Evolutionary conservation across 2,797 vertebrate species (phyloP).

Genomic region (Hippocampus kuda): DNA sequence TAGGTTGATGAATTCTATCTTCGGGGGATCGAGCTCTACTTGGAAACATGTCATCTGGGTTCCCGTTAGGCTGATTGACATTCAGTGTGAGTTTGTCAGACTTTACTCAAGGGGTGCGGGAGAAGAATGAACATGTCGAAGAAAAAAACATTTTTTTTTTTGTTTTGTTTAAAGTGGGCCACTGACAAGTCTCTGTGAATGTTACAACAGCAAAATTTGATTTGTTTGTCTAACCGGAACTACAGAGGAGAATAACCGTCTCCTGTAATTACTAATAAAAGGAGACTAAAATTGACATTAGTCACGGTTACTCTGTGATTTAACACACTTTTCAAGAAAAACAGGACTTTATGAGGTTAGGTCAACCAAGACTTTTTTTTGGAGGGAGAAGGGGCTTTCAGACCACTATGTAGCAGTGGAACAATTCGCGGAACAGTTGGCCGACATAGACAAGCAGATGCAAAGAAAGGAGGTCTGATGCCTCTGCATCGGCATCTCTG

Average conservation of each 20-base stretch:
- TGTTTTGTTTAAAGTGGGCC: conserved; percentile 40
- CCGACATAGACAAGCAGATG: no score
- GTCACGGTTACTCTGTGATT: no score
- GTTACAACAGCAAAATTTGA: background rate
- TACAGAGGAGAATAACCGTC: background rate
- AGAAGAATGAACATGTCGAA: conserved; percentile 25
- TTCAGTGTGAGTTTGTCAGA: conserved; percentile 19
- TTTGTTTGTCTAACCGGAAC: background rate
- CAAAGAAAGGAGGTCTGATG: no score
- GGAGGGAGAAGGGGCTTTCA: no score
- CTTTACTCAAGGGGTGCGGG: conserved; percentile 19
- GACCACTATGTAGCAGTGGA: no score
- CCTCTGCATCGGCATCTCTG: no score
- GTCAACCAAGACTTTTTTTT: no score
- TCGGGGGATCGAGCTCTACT: conserved; percentile 21
- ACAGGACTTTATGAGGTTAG: no score
- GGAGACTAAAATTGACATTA: background rate
- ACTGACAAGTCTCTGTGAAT: conserved; percentile 45
- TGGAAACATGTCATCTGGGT: conserved; percentile 15
- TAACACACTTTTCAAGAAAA: no score
- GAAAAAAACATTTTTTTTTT: conserved; percentile 37
- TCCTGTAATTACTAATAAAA: background rate
- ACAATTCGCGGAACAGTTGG: no score
- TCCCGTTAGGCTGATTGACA: conserved; percentile 10
- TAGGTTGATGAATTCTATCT: conserved; percentile 17